A percentile compares a stretch with the other conserved stretches of the same genome.
These are phyloP conservation scores for Anaspis maculata DNA, from an alignment of 2,888 invertebrate species.

Conservation along the genomic window DNA sequence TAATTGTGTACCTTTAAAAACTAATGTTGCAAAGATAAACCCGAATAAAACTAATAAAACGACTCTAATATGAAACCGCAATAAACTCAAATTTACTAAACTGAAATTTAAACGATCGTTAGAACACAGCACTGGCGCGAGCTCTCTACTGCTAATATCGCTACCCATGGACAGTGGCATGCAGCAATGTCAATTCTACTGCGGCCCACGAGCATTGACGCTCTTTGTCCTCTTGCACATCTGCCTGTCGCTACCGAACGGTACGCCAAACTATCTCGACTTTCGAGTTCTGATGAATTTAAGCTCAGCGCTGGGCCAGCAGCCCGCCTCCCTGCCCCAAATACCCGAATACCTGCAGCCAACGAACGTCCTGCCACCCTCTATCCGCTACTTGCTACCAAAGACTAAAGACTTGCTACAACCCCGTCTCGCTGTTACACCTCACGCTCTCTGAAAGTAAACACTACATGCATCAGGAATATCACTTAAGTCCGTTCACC, in stretches of 20 bases:
- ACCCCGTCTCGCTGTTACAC: too few relatives aligned
- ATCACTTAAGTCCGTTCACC: too few relatives aligned
- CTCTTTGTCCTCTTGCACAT: slow-evolving; percentile 42
- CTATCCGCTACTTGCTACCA: too few relatives aligned
- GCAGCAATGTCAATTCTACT: slow-evolving; percentile 41
- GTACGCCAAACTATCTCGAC: slow-evolving; percentile 27
- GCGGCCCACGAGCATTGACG: slow-evolving; percentile 40
- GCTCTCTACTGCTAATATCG: slow-evolving; percentile 27
- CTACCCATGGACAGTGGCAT: slow-evolving; percentile 40
- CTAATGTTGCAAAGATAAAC: slow-evolving; percentile 19
- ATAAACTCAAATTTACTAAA: slow-evolving; percentile 18
- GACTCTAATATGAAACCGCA: slow-evolving; percentile 17
- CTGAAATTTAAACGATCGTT: slow-evolving; percentile 22
- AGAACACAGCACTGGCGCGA: slow-evolving; percentile 36
- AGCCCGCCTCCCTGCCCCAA: slow-evolving; percentile 1
- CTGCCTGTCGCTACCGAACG: slow-evolving; percentile 44
- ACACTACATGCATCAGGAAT: slow-evolving; percentile 1
- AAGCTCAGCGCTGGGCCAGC: too few relatives aligned
- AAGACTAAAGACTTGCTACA: too few relatives aligned
- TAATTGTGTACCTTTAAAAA: slow-evolving; percentile 27
- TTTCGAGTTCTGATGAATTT: slow-evolving; percentile 1
- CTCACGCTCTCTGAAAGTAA: too few relatives aligned
- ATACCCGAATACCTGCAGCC: slow-evolving; percentile 4
- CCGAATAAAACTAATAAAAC: slow-evolving; percentile 14
- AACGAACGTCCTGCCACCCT: slow-evolving; percentile 1